Conservation (phyloP, 2,888 invertebrate species). For the Alentia gelatinosa region DNA sequence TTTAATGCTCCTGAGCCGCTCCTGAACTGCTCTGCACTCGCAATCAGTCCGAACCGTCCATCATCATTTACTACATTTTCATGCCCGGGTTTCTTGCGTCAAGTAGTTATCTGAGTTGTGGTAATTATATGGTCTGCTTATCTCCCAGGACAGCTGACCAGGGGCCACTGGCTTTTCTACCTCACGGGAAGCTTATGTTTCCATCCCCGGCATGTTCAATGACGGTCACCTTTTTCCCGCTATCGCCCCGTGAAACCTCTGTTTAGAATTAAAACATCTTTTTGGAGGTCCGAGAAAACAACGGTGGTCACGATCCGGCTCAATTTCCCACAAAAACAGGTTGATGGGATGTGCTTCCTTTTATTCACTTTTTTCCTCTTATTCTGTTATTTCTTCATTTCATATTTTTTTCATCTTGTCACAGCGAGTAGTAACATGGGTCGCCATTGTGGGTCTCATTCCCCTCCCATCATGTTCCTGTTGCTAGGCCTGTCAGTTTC, state of each 20-base stretch:
- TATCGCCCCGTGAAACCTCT: neutral
- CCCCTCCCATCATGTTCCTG: neutral
- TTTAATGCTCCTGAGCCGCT: too few relatives aligned
- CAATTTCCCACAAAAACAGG: neutral
- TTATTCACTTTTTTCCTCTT: too few relatives aligned
- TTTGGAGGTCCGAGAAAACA: neutral
- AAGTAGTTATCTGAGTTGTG: neutral
- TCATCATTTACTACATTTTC: too few relatives aligned
- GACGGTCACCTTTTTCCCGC: neutral
- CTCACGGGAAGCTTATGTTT: neutral
- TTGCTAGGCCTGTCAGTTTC: neutral
- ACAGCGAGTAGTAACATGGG: neutral
- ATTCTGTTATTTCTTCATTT: too few relatives aligned
- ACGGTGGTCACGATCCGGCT: neutral
- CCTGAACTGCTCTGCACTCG: too few relatives aligned
- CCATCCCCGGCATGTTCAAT: neutral
- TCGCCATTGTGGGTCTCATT: neutral
- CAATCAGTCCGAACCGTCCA: too few relatives aligned
- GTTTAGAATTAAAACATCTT: slow-evolving; percentile 3
- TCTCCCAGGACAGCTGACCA: neutral
- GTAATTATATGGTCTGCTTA: neutral
- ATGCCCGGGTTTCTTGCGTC: too few relatives aligned
- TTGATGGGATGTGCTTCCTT: neutral
- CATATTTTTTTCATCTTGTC: too few relatives aligned
- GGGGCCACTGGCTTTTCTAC: neutral